A percentile compares a stretch with the other conserved stretches of the same genome.
phyloP scores from a whole-genome alignment of 37 sponge, comb jelly and placozoan genomes.

The Spongia lamella region DNA sequence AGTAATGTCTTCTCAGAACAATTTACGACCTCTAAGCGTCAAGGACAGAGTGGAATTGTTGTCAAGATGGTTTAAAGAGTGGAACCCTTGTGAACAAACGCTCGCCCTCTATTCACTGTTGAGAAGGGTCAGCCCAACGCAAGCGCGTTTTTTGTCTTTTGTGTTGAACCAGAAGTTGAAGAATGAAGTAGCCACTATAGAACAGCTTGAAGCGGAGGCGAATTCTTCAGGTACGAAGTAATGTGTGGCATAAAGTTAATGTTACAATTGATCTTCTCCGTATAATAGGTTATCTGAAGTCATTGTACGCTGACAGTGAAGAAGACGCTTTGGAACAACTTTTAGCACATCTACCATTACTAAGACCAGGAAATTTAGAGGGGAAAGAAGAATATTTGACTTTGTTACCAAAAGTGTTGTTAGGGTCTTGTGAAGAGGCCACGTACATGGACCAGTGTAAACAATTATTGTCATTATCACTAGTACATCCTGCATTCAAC shows the following conservation, averaged over 20 bases:
- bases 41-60: slow-evolving; percentile 41
- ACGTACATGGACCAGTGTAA: slow-evolving; percentile 80
- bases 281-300: slow-evolving; percentile 63
- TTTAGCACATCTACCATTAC: slow-evolving; percentile 71
- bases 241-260: neutral
- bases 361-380: slow-evolving; percentile 70
- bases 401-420: slow-evolving; percentile 80
- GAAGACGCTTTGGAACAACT: slow-evolving; percentile 65
- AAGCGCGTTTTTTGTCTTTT: slow-evolving; percentile 81
- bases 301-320: slow-evolving; percentile 57
- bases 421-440: slow-evolving; percentile 62
- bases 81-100: slow-evolving; percentile 91
- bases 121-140: slow-evolving; percentile 69
- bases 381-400: slow-evolving; percentile 83
- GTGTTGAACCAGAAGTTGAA: slow-evolving; percentile 69
- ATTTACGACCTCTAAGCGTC: too few species aligned
- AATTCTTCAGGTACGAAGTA: slow-evolving; percentile 71
- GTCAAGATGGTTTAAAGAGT: slow-evolving; percentile 79
- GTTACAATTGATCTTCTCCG: neutral
- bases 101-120: slow-evolving; percentile 87
- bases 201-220: slow-evolving; percentile 71
- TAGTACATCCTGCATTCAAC: slow-evolving; percentile 92
- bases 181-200: slow-evolving; percentile 58
- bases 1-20: too few species aligned
- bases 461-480: slow-evolving; percentile 85